phyloP scores from a whole-genome alignment of 2,888 invertebrate genomes.

The Tachina grossa region DNA sequence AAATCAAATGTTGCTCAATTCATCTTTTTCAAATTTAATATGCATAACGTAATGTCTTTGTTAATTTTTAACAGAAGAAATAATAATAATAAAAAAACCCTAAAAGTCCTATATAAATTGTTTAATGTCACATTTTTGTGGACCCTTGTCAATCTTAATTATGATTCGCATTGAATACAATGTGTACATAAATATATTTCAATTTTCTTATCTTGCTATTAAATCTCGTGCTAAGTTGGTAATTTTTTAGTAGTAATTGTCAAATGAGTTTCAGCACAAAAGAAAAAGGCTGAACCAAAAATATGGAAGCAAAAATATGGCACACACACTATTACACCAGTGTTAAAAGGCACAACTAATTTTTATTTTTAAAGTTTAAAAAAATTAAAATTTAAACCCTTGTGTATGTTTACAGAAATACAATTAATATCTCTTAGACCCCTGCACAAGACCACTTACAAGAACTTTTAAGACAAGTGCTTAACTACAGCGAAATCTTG shows the following conservation, averaged over 20 bases:
- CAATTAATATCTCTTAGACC: conserved; percentile 7
- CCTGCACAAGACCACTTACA: too few relatives aligned
- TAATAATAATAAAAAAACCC: conserved; percentile 17
- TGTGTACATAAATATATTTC: conserved; percentile 29
- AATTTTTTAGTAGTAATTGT: conserved; percentile 45
- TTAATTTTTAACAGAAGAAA: neutral
- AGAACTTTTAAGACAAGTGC: too few relatives aligned
- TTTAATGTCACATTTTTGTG: neutral
- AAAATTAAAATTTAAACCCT: too few relatives aligned
- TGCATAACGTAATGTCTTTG: neutral
- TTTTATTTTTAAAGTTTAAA: neutral
- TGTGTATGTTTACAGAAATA: neutral
- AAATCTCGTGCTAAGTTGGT: neutral
- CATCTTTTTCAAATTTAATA: neutral
- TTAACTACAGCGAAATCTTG: too few relatives aligned
- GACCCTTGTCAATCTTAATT: conserved; percentile 70
- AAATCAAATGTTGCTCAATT: neutral
- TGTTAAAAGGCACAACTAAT: neutral
- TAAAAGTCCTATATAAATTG: neutral
- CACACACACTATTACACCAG: neutral
- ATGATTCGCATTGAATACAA: conserved; percentile 58
- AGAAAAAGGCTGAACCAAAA: conserved; percentile 2
- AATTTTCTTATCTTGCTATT: too few relatives aligned
- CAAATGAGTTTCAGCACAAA: conserved; percentile 31
- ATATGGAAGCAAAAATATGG: neutral